Evolutionary conservation across 2,888 invertebrate species (phyloP).

Genomic region (Rhamnusium bicolor): DNA sequence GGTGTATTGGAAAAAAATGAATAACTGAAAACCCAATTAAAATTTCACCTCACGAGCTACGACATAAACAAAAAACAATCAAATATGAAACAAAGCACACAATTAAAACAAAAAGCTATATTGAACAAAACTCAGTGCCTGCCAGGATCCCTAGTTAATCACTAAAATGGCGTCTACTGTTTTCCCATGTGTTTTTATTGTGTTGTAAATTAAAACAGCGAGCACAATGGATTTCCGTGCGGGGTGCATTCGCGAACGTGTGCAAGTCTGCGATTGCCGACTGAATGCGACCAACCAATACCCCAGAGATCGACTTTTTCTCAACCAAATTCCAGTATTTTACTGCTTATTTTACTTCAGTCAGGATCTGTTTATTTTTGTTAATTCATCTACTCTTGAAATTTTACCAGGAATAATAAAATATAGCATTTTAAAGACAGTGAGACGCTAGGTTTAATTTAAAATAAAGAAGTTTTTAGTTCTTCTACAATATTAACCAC

Average conservation of each 20-base stretch:
- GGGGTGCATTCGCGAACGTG: conserved; percentile 65
- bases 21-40: conserved; percentile 70
- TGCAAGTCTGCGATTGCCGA: conserved; percentile 66
- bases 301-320: conserved; percentile 61
- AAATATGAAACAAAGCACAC: conserved; percentile 68
- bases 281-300: conserved; percentile 63
- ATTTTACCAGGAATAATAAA: background rate
- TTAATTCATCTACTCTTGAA: background rate
- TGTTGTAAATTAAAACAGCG: conserved; percentile 72
- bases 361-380: conserved; percentile 12
- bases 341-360: conserved; percentile 47
- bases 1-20: conserved; percentile 50
- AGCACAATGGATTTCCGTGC: conserved; percentile 69
- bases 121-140: conserved; percentile 68
- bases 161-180: conserved; percentile 73
- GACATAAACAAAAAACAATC: conserved; percentile 68
- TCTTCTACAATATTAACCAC: too few relatives aligned
- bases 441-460: too few relatives aligned
- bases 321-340: conserved; percentile 40
- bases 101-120: conserved; percentile 72
- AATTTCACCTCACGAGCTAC: conserved; percentile 68
- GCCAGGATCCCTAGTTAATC: conserved; percentile 72
- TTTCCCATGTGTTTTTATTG: conserved; percentile 73
- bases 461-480: too few relatives aligned
- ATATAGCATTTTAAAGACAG: too few relatives aligned